These are phyloP conservation scores for Entomobrya proxima DNA, from an alignment of 2,888 invertebrate species.

Conservation along the genomic window DNA sequence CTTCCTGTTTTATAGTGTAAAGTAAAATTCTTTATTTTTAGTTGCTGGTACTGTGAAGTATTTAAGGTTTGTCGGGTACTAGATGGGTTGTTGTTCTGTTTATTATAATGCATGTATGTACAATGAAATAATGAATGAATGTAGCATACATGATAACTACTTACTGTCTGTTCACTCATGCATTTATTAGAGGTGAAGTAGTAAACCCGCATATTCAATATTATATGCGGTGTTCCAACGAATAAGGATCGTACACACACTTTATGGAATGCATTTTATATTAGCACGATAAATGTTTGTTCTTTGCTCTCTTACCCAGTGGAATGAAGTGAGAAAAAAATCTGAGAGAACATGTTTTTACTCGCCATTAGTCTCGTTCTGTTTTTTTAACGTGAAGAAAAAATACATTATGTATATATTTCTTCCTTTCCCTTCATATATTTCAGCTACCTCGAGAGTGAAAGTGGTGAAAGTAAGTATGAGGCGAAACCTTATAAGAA, in stretches of 20 bases:
- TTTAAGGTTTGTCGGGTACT: not conserved
- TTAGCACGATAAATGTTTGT: not conserved
- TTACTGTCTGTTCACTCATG: not conserved
- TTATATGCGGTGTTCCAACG: no score
- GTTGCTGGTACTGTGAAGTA: not conserved
- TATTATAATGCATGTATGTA: not conserved
- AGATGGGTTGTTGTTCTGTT: conserved; percentile 3
- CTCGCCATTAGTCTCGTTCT: conserved; percentile 60
- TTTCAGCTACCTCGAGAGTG: not conserved
- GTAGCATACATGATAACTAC: conserved; percentile 2
- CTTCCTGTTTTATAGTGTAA: not conserved
- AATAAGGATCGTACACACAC: not conserved
- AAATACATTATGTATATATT: conserved; percentile 48
- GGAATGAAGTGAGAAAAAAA: conserved; percentile 65
- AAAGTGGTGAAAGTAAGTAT: conserved; percentile 44
- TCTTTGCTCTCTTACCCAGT: not conserved
- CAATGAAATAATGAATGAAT: conserved; percentile 55
- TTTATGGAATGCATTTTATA: not conserved
- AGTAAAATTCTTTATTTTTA: not conserved
- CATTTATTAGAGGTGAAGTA: conserved; percentile 19
- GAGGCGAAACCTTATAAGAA: not conserved
- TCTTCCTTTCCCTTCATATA: conserved; percentile 12
- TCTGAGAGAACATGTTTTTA: conserved; percentile 53
- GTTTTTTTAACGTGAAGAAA: not conserved
- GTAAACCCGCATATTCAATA: not conserved